Base-by-base conservation (phyloP, 2,797 vertebrate genomes). In the Gambelia wislizenii region DNA sequence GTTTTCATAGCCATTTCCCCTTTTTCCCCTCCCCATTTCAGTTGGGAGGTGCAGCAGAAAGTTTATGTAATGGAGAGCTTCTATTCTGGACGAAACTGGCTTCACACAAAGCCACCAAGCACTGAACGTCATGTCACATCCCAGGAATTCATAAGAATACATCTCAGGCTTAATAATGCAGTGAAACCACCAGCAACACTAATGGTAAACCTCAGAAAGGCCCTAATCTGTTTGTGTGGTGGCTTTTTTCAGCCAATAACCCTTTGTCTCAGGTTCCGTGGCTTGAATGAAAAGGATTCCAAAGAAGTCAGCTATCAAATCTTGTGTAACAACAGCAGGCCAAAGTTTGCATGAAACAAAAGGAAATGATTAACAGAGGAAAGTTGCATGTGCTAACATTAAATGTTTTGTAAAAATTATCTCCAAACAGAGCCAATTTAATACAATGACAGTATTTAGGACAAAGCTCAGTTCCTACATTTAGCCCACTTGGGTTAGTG, bases 311-410 rank as follows among this genome's bases (percentile, higher is more conserved):
- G 89, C 85, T 91, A 36, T 91, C 81, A 92, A 76, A 93, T 89
- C 92, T 92, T 78, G 92, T 94, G 78, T 92, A 96, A 94, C 79
- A 8, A 2, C 5, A 70, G 78, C 94, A 83, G 84, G 89, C 91
- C 92, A 89, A 95, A 93, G 93, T 94, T 90, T 91, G 94, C 0
- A 0, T 91, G 87, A 91, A 96, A 95, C 92, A 95, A 95, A 95
- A 95, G 94, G 94, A 95, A 96, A 93, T 96, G 93, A 95, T 95
- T 96, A 96, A 95, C 94, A 94, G 89, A 92, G 93, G 94, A 95
- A 95, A 94, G 94, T 93, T 92, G 94, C 92, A 91, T 93, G 88
- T 33, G 90, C 91, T 92, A 93, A 95, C 91, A 94, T 92, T 93
- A 87, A 92, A 94, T 49, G 61, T 9, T 85, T 20, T 20, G 0